Evolutionary conservation across 2,797 vertebrate species (phyloP).

Genomic region (Thunnus albacares): DNA sequence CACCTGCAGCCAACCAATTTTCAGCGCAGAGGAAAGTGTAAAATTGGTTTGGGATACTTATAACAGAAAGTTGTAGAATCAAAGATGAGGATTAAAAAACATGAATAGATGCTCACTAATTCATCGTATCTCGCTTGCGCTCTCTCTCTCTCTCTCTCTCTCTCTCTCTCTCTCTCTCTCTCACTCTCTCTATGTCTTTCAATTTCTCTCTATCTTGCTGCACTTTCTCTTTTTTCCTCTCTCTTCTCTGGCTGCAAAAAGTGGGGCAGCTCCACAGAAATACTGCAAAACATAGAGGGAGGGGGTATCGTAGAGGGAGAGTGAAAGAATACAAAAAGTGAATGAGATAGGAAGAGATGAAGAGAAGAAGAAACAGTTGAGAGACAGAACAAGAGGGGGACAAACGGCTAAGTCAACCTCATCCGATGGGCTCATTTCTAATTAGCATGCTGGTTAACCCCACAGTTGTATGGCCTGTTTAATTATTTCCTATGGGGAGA

Average conservation of each 20-base stretch:
- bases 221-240: constrained; percentile 2
- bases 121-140: neutral
- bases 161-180: neutral
- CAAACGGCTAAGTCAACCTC: neutral
- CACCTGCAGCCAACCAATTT: constrained; percentile 56
- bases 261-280: constrained; percentile 47
- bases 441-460: constrained; percentile 45
- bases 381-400: neutral
- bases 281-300: constrained; percentile 29
- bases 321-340: neutral
- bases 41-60: constrained; percentile 20
- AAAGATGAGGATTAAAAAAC: constrained; percentile 40
- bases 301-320: neutral
- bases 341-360: constrained; percentile 22
- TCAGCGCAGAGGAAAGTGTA: neutral
- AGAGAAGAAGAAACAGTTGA: constrained; percentile 1
- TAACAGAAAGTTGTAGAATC: constrained; percentile 29
- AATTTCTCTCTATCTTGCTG: constrained; percentile 13
- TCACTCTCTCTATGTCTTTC: neutral
- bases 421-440: constrained; percentile 30
- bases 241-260: constrained; percentile 39
- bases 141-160: too few relatives aligned
- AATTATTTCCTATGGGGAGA: constrained; percentile 19
- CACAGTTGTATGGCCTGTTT: neutral
- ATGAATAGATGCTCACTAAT: constrained; percentile 19